Base-by-base conservation (phyloP, 2,888 invertebrate genomes). In the Drosophila limbata region DNA sequence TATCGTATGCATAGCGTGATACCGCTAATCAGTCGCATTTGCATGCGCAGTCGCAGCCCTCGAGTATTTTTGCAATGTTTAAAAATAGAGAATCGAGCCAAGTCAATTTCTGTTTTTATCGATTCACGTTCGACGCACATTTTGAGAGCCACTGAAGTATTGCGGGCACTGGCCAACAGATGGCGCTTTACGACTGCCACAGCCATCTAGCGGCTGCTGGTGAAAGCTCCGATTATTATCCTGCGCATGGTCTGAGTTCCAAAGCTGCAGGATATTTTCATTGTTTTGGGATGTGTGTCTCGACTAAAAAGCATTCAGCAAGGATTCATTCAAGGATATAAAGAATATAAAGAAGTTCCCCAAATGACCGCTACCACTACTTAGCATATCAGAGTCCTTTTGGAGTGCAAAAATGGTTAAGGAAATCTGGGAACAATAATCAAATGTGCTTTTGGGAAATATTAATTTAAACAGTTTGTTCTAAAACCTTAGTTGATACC, bases 21-120 rank as follows among this genome's bases (percentile, higher is more conserved):
- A 56, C 44, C 66, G 61, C 75, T 79, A 89, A 87, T 89, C 74
- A 83, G 64, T 19, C 45, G 72, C 83, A 70, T 87, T 87, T 85
- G 77, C 81, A 87, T 89, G 86, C 86, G 72, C 62, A 72, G 68
- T 53, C 55, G 77, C 48, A 33, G 65, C 47, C 53, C 37, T 51
- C 45, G 15, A 53, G 42, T 69, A 52, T 74, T 69, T 69, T 78
- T 71, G 83, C 80, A 82, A 63, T 62, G 75, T 73, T 65, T 75
- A 64, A 51, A 85, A 82, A 77, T 77, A 68, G 60, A 47, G 13
- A 68, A 66, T 64, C 19, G 39, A 19, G 31, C 44, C 40, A 55
- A 62, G 53, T 31, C 21, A 17, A 67, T 57, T 62, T 51, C 37
- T 37, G 17, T 15, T 42, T 47, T 52, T 52, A 70, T 56, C 47